Evolutionary conservation across 2,113 vertebrate genomes (phyloP), one percentile per base, ranked within the genome.

Genomic region (Dromiciops gliroides): DNA sequence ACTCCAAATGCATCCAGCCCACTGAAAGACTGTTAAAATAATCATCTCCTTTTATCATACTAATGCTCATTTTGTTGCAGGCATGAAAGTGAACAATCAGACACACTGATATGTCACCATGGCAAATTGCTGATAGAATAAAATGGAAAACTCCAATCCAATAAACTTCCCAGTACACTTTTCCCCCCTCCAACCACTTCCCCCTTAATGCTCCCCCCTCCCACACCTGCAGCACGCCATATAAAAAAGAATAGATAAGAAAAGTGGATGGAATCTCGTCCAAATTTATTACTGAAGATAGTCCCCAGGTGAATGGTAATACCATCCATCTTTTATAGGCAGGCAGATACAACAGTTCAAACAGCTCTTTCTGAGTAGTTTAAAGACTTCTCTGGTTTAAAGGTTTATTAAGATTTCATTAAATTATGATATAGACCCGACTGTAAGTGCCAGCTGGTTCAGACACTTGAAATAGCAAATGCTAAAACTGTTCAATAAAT

Each of bases 271-370:
- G 89, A 98, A 95, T 95, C 51, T 95, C 91, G 94, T 92, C 16
- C 67, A 95, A 97, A 98, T 97, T 94, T 97, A 97, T 98, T 96
- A 97, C 97, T 95, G 49, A 98, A 97, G 90, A 92, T 96, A n/a
- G 47, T 96, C 94, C 92, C 97, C 97, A 95, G 94, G 92, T 97
- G 96, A 98, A 97, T 52, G 90, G 75, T 50, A 97, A 89, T 52
- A 96, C 89, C 67, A 97, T 95, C 93, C 96, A 97, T 97, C 95
- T 98, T 97, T 96, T 93, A 96, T 23, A 97, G 93, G 56, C 91
- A 97, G 91, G 95, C 90, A 97, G 95, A 96, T 96, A 94, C 95
- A 97, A 97, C 90, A 94, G 50, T 89, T 98, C 95, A 97, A 97
- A 97, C 92, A 95, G 92, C 93, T 98, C 91, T 96, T 93, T 97